phyloP scores from a whole-genome alignment of 2,113 vertebrate species.

The Speoplatyrhinus poulsoni region DNA sequence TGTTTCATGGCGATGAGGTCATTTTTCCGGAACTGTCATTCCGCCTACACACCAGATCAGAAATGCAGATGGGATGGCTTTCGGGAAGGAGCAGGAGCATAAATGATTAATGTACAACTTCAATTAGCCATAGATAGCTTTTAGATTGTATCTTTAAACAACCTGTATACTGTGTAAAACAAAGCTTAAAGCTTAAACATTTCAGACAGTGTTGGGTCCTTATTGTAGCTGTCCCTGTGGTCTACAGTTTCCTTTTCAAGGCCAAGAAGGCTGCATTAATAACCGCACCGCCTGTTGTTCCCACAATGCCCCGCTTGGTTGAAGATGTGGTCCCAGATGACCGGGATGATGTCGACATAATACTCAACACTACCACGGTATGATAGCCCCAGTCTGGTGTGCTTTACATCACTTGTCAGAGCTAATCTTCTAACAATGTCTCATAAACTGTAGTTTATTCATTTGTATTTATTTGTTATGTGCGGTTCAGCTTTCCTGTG shows the following conservation, averaged over 20 bases:
- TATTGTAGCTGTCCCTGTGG: slow-evolving; percentile 7
- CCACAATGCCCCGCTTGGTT: slow-evolving; percentile 83
- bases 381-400: neutral
- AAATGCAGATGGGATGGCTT: too few species aligned
- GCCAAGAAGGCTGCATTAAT: slow-evolving; percentile 89
- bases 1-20: too few species aligned
- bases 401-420: neutral
- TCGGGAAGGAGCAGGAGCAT: too few species aligned
- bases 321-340: slow-evolving; percentile 89
- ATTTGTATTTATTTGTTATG: too few species aligned
- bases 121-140: neutral
- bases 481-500: too few species aligned
- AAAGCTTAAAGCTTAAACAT: neutral
- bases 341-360: slow-evolving; percentile 88
- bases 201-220: neutral
- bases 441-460: neutral
- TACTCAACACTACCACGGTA: slow-evolving; percentile 91
- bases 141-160: too few species aligned
- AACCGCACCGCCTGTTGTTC: slow-evolving; percentile 80
- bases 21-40: too few species aligned
- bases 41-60: too few species aligned
- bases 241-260: slow-evolving; percentile 88
- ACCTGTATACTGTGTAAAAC: too few species aligned
- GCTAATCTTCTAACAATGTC: too few species aligned
- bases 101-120: too few species aligned